phyloP scores from a whole-genome alignment of 1,140 invertebrate species.

The Drosophila serrata region DNA sequence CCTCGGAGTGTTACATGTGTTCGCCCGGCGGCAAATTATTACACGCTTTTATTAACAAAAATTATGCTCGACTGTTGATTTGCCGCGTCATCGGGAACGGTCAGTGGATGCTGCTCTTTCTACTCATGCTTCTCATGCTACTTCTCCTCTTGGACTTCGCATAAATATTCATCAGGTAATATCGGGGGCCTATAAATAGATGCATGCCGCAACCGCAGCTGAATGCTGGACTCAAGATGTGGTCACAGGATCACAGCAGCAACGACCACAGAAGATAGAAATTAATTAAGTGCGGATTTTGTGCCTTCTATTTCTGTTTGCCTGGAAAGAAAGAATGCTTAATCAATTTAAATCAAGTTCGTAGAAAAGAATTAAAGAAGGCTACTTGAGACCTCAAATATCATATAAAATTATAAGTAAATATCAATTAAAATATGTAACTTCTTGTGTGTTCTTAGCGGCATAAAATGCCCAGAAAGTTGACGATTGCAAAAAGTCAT shows the following conservation, averaged over 20 bases:
- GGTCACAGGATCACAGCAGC: slow-evolving; percentile 22
- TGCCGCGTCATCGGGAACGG: slow-evolving; percentile 62
- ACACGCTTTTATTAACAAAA: slow-evolving; percentile 73
- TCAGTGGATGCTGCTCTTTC: slow-evolving; percentile 6
- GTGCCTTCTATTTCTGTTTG: slow-evolving; percentile 10
- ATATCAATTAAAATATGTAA: too few species aligned
- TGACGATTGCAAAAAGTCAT: too few species aligned
- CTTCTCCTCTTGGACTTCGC: slow-evolving; percentile 3
- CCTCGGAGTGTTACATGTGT: background rate
- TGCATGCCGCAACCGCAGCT: slow-evolving; percentile 12
- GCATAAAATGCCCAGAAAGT: too few species aligned
- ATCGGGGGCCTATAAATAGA: slow-evolving; percentile 66
- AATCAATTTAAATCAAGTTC: slow-evolving; percentile 10
- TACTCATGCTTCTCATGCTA: background rate
- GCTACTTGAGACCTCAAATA: background rate
- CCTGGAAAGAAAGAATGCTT: slow-evolving; percentile 16
- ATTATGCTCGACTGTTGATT: slow-evolving; percentile 75
- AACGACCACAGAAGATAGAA: slow-evolving; percentile 43
- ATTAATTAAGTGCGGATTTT: slow-evolving; percentile 73
- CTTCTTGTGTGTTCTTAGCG: too few species aligned
- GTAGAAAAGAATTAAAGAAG: slow-evolving; percentile 1
- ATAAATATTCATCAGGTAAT: slow-evolving; percentile 76
- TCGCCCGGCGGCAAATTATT: slow-evolving; percentile 58
- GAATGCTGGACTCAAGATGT: background rate
- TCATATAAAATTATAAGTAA: too few species aligned